phyloP scores from a whole-genome alignment of 2,113 vertebrate genomes.

The Numenius arquata region DNA sequence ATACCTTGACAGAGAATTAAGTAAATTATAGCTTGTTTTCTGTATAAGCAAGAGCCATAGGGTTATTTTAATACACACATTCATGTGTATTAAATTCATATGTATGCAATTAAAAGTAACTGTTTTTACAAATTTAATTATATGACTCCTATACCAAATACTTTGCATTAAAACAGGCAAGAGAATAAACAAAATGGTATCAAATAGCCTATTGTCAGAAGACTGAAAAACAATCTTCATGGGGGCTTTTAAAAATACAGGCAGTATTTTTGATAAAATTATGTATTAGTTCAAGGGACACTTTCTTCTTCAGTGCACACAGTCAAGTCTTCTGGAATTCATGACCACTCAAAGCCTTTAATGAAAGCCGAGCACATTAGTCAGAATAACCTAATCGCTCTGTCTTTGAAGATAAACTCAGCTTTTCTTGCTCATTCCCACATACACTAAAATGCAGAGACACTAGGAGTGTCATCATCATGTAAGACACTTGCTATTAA shows the following conservation, averaged over 20 bases:
- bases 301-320: neutral
- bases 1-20: neutral
- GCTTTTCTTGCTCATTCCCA: neutral
- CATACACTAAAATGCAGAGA: neutral
- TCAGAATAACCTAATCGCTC: conserved; percentile 34
- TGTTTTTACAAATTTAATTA: conserved; percentile 1
- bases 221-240: neutral
- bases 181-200: neutral
- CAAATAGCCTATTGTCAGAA: neutral
- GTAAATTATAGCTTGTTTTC: neutral
- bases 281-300: conserved; percentile 1
- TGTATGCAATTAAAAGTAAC: neutral
- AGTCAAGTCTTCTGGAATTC: conserved; percentile 36
- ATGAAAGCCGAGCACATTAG: conserved; percentile 52
- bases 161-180: neutral
- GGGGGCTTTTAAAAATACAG: neutral
- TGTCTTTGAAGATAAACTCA: conserved; percentile 48
- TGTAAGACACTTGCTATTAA: conserved; percentile 51
- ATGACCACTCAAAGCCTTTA: conserved; percentile 35
- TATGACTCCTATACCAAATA: neutral
- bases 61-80: neutral
- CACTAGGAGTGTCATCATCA: neutral
- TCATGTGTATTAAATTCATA: neutral
- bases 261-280: conserved; percentile 20
- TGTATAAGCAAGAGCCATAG: neutral